Percentiles rank a stretch among this genome's conserved stretches.
These are phyloP conservation scores for Sciaenops ocellatus DNA, from an alignment of 2,797 vertebrate genomes.

Conservation along the genomic window DNA sequence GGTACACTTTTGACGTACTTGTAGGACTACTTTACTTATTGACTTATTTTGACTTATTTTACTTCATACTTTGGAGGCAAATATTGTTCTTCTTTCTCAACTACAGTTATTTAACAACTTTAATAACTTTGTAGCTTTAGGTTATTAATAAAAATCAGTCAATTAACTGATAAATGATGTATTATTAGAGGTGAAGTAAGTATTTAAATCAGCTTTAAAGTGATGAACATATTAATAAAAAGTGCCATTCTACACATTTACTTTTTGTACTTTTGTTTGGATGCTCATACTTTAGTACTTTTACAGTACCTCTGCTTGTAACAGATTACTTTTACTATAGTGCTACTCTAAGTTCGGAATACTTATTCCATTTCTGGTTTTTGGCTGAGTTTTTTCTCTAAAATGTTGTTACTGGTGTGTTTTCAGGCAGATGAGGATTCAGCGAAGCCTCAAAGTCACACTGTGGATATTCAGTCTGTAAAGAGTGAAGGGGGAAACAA, in stretches of 20 bases:
- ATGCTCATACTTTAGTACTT: neutral
- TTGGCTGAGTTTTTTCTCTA: neutral
- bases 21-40: too few species aligned
- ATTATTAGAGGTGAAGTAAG: too few species aligned
- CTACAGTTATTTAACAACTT: too few species aligned
- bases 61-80: too few species aligned
- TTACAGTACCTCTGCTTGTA: neutral
- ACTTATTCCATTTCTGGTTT: neutral
- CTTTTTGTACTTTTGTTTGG: neutral
- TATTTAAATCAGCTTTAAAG: too few species aligned
- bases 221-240: too few species aligned
- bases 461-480: conserved; percentile 42
- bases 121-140: too few species aligned
- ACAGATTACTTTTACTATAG: neutral
- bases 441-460: conserved; percentile 3
- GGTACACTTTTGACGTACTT: too few species aligned
- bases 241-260: neutral
- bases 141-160: too few species aligned
- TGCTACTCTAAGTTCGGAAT: neutral
- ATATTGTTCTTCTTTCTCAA: too few species aligned
- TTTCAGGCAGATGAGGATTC: conserved; percentile 16
- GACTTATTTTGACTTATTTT: too few species aligned
- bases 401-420: neutral
- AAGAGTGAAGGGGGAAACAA: conserved; percentile 8
- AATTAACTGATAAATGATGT: too few species aligned